Base-by-base conservation (phyloP, 2,888 invertebrate species). In the Aphodius granarius region DNA sequence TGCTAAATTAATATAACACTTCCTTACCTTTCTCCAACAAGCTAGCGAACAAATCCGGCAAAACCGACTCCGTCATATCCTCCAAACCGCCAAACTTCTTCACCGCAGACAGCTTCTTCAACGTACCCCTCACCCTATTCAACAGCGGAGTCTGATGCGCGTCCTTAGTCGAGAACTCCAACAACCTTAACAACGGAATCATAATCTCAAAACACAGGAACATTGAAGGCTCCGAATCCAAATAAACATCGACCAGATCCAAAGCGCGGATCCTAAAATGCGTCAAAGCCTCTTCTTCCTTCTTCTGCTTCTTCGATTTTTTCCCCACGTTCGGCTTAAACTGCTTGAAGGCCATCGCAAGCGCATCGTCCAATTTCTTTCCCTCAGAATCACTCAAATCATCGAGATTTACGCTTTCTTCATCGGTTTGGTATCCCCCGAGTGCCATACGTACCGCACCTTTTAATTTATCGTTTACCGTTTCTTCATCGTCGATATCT, bases 381-480 rank as follows among this genome's bases (percentile, higher is more conserved):
- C 94, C 95, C 84, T 95, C 94, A 78, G 92, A 92, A 81, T 95
- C 95, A 79, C 91, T 91, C 82, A 96, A 91, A 82, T 94, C 90
- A 83, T 94, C 93, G 1, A 94, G 90, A 83, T 95, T 93, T 23
- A 94, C 87, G 78, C 93, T 93, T 81, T 92, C 93, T 66, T 91
- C 88, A 76, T 93, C 93, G 2, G 91, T 90, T 80, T 90, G 91
- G 85, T 87, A 2, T 88, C 89, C 82, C 20, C 90, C 90, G 5
- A 95, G 87, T 0, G 93, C 95, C 82, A 92, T 89, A 76, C 92
- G 92, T 3, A 95, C 89, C 0, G 94, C 94, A 84, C 92, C 86
- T 80, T 93, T 89, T 16, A 95, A 86, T 82, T 92, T 92, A 78
- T 94, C 94, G 63, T 91, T 92, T 4, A 91, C 90, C 66, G 92